Base-by-base conservation (phyloP, 1,140 invertebrate species). In the Luehdorfia chinensis region DNA sequence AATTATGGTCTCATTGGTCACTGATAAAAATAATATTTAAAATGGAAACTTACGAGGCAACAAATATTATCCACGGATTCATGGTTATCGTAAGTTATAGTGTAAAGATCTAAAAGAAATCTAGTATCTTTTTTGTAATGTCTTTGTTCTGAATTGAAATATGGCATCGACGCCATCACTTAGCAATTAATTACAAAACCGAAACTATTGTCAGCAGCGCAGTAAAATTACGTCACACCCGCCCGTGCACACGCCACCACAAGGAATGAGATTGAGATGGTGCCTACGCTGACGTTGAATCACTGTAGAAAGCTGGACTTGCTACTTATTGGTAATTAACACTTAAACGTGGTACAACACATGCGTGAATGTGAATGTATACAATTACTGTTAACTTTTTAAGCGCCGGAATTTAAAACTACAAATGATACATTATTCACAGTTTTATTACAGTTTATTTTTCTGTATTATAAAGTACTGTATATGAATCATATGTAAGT, bases 91-190 rank as follows among this genome's bases (percentile, higher is more conserved):
- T 93, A 93, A 6, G 94, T 95, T 57, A 96, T 90, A 6, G 94
- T 95, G 67, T 96, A 96, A 28, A 96, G 88, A 88, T 95, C 94
- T 55, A 92, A 84, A 30, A 95, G 90, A 83, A 94, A 95, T 58
- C 93, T 87, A 12, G 93, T 94, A 69, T 95, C 94, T 78, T 95
- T 94, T 85, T 96, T 96, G 72, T 95, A 95, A 79, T 95, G 93
- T 57, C 93, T 88, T 85, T 89, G 89, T 87, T 84, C 80, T 27
- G 73, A 60, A 62, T 86, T 77, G 62, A 84, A 79, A 66, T 87
- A 87, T 47, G 84, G 84, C 75, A 87, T 71, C 50, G 84, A 87
- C 67, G 76, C 72, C 83, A 86, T 86, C 59, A 75, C 71, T 43
- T 30, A 7, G 13, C n/a, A 7, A 43, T 11, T 66, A 47, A 49